These are phyloP conservation scores for Oriolus oriolus DNA, from an alignment of 2,113 vertebrate genomes.

Conservation along the genomic window DNA sequence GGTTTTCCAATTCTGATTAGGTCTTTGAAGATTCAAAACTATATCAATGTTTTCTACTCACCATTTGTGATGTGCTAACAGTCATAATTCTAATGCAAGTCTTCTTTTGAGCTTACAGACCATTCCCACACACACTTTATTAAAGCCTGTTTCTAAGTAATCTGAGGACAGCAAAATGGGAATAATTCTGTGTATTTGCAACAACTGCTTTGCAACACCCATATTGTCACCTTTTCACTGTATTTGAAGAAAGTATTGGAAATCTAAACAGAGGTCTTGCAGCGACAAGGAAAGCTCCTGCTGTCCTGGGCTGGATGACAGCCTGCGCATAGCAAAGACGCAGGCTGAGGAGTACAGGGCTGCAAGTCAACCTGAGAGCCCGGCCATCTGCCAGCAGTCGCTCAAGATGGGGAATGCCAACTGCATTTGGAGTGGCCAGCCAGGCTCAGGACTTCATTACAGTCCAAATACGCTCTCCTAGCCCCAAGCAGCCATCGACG, in stretches of 20 bases:
- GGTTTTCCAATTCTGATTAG: background rate
- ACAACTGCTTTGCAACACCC: background rate
- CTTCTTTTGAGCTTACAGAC: background rate
- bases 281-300: background rate
- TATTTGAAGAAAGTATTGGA: background rate
- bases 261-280: background rate
- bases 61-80: background rate
- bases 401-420: background rate
- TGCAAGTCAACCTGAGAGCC: background rate
- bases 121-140: background rate
- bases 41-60: background rate
- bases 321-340: background rate
- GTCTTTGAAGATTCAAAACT: background rate
- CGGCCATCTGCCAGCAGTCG: slow-evolving; percentile 27
- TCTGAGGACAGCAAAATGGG: background rate
- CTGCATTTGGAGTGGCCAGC: background rate
- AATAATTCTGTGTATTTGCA: background rate
- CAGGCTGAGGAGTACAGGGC: background rate
- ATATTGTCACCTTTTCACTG: background rate
- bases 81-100: background rate
- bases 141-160: background rate
- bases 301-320: background rate
- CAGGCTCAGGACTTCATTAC: background rate
- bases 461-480: background rate
- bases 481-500: accelerated